Evolutionary conservation across 2,888 invertebrate genomes (phyloP).

Genomic region (Macrosoma leucophasiata): DNA sequence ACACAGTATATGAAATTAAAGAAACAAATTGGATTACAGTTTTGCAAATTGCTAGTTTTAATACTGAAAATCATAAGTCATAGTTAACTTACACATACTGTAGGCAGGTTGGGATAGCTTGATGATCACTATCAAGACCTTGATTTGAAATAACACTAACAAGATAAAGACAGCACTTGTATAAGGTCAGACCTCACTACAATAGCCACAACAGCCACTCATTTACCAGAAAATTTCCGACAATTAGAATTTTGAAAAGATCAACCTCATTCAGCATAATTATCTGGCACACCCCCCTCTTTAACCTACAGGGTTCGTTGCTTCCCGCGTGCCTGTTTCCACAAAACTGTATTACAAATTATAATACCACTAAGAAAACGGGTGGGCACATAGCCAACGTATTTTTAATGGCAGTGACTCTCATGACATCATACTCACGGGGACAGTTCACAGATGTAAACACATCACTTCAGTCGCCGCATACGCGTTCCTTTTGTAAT

Average conservation of each 20-base stretch:
- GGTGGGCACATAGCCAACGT: conserved; percentile 74
- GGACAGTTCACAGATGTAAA: conserved; percentile 67
- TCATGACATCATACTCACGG: conserved; percentile 74
- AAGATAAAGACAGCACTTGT: conserved; percentile 1
- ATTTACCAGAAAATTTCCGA: no score
- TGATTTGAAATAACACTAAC: conserved; percentile 3
- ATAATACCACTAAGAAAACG: conserved; percentile 61
- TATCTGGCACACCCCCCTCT: conserved; percentile 44
- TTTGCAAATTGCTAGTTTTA: no score
- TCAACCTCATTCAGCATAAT: conserved; percentile 42
- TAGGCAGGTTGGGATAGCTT: no score
- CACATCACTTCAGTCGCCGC: conserved; percentile 59
- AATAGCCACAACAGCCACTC: conserved; percentile 1
- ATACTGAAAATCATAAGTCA: no score
- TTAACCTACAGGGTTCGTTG: conserved; percentile 58
- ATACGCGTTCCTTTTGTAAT: conserved; percentile 37
- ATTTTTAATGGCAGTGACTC: conserved; percentile 63
- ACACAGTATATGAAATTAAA: no score
- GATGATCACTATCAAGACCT: neutral
- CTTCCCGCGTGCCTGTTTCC: conserved; percentile 55
- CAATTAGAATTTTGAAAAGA: no score
- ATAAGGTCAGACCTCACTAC: no score
- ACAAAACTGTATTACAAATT: conserved; percentile 51
- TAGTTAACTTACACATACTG: no score
- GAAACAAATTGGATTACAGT: no score